Evolutionary conservation across 1,140 invertebrate genomes (phyloP), one percentile per base, ranked within the genome.

Genomic region (Drosophila paulistorum): DNA sequence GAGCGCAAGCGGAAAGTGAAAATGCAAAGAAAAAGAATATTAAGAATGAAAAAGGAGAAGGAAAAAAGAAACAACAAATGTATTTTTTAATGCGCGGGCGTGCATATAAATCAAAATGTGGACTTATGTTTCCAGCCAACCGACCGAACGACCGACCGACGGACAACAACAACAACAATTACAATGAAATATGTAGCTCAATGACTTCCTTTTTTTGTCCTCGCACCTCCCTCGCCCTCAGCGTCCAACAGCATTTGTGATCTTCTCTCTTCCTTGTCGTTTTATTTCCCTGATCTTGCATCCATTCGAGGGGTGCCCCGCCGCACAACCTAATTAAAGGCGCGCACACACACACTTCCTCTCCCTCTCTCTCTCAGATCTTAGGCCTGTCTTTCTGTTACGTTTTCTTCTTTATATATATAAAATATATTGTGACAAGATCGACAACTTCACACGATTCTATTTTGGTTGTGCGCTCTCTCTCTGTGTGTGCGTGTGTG

Each of bases 101-200:
- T 90, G 86, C 81, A 86, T 84, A 90, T 90, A 90, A 90, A 90
- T 90, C 86, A 90, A 82, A 90, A 70, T 90, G 83, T 81, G 76
- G 79, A 86, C 86, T 89, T 89, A 90, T 81, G 74, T 70, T 65
- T 48, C 45, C 45, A 51, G 11, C 17, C 45, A 23, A 23, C 45
- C 42, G 2, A 14, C 41, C 13, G 3, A 26, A 9, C 45, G 11
- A 23, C 45, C 42, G 2, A 14, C 41, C 13, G 3, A 26, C 10
- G n/a, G 14, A 17, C 45, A 23, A 23, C 45, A 51, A 20, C 69
- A 63, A 63, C 58, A 61, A 61, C 20, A 62, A 14, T 68, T 61
- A 77, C 74, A 77, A 81, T 86, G 70, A 81, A 80, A 68, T 85
- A 77, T 74, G 69, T 65, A 58, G 71, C 77, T 71, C 70, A 68